Evolutionary conservation across 2,113 vertebrate genomes (phyloP), one percentile per base, ranked within the genome.

Genomic region (Spheniscus mendiculus): DNA sequence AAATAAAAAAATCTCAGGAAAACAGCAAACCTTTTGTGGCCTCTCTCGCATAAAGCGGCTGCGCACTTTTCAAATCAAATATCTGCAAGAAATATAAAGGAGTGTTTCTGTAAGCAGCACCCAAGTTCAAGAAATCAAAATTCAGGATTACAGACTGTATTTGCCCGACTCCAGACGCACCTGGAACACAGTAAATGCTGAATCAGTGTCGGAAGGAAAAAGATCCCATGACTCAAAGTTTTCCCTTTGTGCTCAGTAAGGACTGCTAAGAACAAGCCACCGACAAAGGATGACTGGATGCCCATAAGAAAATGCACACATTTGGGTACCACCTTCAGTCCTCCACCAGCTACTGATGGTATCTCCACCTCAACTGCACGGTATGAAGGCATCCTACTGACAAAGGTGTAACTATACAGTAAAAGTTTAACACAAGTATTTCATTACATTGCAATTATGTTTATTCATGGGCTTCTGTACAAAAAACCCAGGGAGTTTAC

Each of bases 1-100:
- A 44, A 72, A 26, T 11, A 11, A 47, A 45, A 69, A 69, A 82
- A 59, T 21, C 30, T 69, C 27, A 73, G 20, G 55, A 83, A 87
- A 93, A 81, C 59, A 81, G 55, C 67, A 84, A 89, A 67, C 77
- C 26, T 92, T 92, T 94, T 91, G 55, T 70, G 30, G 50, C 6
- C 38, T 52, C 61, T 84, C 49, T 62, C 49, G 15, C 62, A 49
- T 29, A 83, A 72, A 83, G 58, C 0, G 0, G 62, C n/a, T 44
- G n/a, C 9, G 15, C 27, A 30, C 45, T 92, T 90, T 70, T 58
- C 38, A 91, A 44, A 80, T 55, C 23, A 86, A 83, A 4, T 47
- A 62, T 15, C 38, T 77, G 50, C 71, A 83, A 77, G 50, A n/a
- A 70, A 16, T 18, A 50, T 19, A 82, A 91, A 79, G 34, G 32